Evolutionary conservation across 2,888 invertebrate genomes (phyloP), one percentile per base, ranked within the genome.

Genomic region (Rosalia funebris): DNA sequence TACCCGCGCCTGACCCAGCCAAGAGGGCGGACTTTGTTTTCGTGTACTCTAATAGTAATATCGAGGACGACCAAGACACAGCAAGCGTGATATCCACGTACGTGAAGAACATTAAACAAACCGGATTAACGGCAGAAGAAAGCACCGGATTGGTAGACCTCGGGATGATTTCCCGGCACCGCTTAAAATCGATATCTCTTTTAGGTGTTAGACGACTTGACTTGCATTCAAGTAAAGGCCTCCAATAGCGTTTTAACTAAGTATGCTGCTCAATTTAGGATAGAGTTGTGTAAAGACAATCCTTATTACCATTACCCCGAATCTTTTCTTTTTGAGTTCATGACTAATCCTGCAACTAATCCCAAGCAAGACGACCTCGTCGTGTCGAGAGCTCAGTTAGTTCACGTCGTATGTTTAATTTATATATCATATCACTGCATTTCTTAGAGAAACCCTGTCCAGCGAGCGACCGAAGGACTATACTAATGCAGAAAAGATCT

Each of bases 401-500:
- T 36, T 3, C 25, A 25, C 25, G 4, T 3, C 9, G 25, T 25
- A 25, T 9, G 25, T 25, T 25, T 25, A 25, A 25, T 25, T 5
- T 5, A 25, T 25, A 25, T 5, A 25, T 9, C 9, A 25, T 25
- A 25, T 25, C 4, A 25, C 9, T 9, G 25, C 25, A 25, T 25
- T 5, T 19, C 16, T 32, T 17, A 48, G 47, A 16, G 19, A 34
- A 0, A 36, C 36, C 3, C 47, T 48, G 0, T 48, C 47, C 11
- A 36, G 47, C 4, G 36, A 34, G 0, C 34, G 5, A 4, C 47
- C 47, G 2, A 19, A 5, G 2, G 47, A 48, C 11, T 48, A 16
- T 9, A 48, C 47, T 3, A 16, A 48, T 3, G 68, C 72, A 0
- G 82, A 82, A 68, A 71, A 75, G 53, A 77, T 77, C 53, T 66